A percentile compares a stretch with the other conserved stretches of the same genome.
phyloP scores from a whole-genome alignment of 2,888 invertebrate species.

The Thecocarcelia acutangulata region DNA sequence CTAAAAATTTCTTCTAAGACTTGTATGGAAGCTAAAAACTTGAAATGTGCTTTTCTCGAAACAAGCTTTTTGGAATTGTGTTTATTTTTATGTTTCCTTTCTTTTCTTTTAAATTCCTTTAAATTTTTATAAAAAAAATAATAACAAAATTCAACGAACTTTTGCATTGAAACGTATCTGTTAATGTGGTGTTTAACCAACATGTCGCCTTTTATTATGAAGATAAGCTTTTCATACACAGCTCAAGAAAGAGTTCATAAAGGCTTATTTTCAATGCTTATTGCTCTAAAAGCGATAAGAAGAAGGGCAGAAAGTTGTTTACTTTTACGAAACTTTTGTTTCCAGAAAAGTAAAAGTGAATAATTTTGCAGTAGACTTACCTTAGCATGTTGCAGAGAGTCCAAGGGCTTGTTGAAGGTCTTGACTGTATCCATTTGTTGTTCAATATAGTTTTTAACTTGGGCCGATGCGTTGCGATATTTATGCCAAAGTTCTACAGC shows the following conservation, averaged over 20 bases:
- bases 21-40: too few relatives aligned
- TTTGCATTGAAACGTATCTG: not conserved
- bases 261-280: conserved; percentile 4
- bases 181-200: not conserved
- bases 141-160: too few relatives aligned
- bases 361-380: conserved; percentile 81
- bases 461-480: conserved; percentile 89
- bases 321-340: not conserved
- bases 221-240: conserved; percentile 27
- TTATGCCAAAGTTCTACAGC: conserved; percentile 91
- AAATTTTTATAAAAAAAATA: too few relatives aligned
- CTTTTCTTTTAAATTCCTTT: not conserved
- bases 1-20: too few relatives aligned
- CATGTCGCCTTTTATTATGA: conserved; percentile 55
- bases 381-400: conserved; percentile 88
- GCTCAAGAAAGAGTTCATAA: conserved; percentile 39
- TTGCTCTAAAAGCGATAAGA: conserved; percentile 34
- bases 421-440: conserved; percentile 88
- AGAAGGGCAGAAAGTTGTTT: too few relatives aligned
- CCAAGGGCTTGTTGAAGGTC: conserved; percentile 85
- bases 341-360: conserved; percentile 15
- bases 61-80: too few relatives aligned
- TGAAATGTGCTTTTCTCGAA: too few relatives aligned
- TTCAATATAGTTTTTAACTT: conserved; percentile 89
- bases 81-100: not conserved